A percentile compares a stretch with the other conserved stretches of the same genome.
These are phyloP conservation scores for Notechis scutatus DNA, from an alignment of 2,113 vertebrate genomes.

Conservation along the genomic window DNA sequence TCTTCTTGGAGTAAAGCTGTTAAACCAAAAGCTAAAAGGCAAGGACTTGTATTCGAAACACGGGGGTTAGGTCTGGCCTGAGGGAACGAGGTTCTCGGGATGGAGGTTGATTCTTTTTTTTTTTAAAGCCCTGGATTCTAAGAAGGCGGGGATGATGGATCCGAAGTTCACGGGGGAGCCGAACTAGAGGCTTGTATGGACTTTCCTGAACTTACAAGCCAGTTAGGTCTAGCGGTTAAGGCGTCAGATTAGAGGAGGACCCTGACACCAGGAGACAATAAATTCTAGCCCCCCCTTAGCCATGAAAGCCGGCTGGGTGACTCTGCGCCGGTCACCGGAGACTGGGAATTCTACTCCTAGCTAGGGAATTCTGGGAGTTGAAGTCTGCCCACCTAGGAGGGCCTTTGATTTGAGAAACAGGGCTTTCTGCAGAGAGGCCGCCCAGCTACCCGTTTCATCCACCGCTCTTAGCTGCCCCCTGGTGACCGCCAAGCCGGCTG, in stretches of 20 bases:
- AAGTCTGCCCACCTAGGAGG: background rate
- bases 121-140: too few relatives aligned
- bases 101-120: fast-evolving
- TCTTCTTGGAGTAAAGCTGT: background rate
- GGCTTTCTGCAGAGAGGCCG: background rate
- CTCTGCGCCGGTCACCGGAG: too few relatives aligned
- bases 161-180: background rate
- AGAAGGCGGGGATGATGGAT: background rate
- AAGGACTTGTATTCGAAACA: background rate
- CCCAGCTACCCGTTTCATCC: background rate
- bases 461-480: background rate
- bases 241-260: background rate
- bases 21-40: background rate
- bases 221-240: background rate
- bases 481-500: background rate
- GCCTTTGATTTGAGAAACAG: background rate
- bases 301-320: too few relatives aligned
- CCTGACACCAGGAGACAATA: background rate
- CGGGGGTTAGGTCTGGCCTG: too few relatives aligned
- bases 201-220: background rate
- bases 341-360: background rate
- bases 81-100: background rate
- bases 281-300: too few relatives aligned
- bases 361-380: background rate
- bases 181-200: background rate